These are phyloP conservation scores for Elaeidobius kamerunicus DNA, from an alignment of 2,888 invertebrate genomes.

Conservation along the genomic window DNA sequence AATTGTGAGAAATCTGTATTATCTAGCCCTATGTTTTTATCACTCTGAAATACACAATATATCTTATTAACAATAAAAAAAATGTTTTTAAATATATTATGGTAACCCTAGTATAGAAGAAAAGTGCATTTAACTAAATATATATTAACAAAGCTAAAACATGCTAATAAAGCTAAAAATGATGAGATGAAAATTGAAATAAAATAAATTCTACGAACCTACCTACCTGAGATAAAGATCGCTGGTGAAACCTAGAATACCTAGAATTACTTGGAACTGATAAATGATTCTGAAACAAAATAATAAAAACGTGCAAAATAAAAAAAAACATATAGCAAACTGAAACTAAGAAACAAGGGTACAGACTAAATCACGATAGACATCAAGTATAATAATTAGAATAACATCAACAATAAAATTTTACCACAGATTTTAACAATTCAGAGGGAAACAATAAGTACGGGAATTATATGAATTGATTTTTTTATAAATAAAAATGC, in stretches of 20 bases:
- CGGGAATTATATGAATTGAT: too few relatives aligned
- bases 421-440: too few relatives aligned
- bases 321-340: slow-evolving; percentile 34
- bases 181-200: slow-evolving; percentile 1
- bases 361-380: slow-evolving; percentile 9
- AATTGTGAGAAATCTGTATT: slow-evolving; percentile 52
- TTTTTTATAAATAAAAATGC: too few relatives aligned
- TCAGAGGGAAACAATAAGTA: too few relatives aligned
- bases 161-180: slow-evolving; percentile 3
- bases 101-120: not conserved
- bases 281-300: slow-evolving; percentile 83
- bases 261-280: slow-evolving; percentile 84
- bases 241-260: slow-evolving; percentile 61
- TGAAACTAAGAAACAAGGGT: slow-evolving; percentile 31
- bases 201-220: slow-evolving; percentile 27
- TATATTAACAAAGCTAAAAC: slow-evolving; percentile 6
- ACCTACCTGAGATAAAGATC: slow-evolving; percentile 64
- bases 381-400: too few relatives aligned
- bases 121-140: slow-evolving; percentile 8
- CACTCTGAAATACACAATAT: slow-evolving; percentile 49
- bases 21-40: slow-evolving; percentile 59
- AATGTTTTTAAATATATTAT: not conserved
- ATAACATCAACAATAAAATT: too few relatives aligned
- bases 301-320: slow-evolving; percentile 47
- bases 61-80: not conserved